phyloP scores from a whole-genome alignment of 1,140 invertebrate species.

The Scylla paramamosain region DNA sequence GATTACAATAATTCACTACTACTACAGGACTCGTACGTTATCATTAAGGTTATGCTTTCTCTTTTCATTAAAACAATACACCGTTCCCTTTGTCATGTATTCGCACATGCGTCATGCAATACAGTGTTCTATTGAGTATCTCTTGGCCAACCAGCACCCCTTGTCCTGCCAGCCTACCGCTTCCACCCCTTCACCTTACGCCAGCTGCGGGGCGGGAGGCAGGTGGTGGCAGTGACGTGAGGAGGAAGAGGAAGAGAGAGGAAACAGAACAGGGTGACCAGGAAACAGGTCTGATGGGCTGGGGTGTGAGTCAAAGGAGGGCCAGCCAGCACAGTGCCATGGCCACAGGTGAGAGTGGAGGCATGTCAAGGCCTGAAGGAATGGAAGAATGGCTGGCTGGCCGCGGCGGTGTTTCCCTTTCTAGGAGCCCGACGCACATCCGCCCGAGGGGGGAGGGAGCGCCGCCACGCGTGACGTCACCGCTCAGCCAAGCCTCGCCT shows the following conservation, averaged over 20 bases:
- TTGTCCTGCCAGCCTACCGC: no score
- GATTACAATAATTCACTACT: no score
- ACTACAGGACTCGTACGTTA: no score
- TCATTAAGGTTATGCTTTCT: no score
- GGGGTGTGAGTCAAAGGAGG: not conserved
- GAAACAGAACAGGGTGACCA: not conserved
- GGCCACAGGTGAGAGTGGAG: not conserved
- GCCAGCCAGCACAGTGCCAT: not conserved
- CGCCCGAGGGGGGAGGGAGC: conserved; percentile 1
- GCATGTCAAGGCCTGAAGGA: not conserved
- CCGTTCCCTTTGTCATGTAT: no score
- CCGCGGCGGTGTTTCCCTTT: conserved; percentile 17
- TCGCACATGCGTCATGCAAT: no score
- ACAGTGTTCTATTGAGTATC: no score
- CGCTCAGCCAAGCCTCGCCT: not conserved
- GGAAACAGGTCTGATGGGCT: not conserved
- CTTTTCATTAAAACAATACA: no score
- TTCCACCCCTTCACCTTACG: not conserved
- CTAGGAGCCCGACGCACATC: not conserved
- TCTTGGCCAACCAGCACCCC: no score
- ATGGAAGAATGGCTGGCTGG: not conserved
- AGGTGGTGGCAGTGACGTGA: not conserved
- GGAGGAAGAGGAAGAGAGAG: conserved; percentile 1
- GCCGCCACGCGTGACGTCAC: conserved; percentile 12
- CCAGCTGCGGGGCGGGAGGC: not conserved